phyloP scores from a whole-genome alignment of 2,797 vertebrate genomes.

The Brotula barbata region DNA sequence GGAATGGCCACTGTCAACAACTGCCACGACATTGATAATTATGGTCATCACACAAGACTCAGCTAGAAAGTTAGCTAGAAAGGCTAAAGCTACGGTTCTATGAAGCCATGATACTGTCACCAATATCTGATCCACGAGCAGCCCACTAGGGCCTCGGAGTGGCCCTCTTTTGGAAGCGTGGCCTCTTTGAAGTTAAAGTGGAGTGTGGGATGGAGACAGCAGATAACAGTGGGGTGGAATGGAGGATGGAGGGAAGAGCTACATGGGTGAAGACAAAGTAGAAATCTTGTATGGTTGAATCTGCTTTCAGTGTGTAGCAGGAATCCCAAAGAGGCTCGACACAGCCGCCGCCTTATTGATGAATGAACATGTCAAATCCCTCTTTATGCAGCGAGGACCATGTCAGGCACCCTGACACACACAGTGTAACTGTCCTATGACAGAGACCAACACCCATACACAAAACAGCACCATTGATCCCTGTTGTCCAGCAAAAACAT shows the following conservation, averaged over 20 bases:
- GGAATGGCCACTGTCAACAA: too few relatives aligned
- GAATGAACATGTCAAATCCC: constrained; percentile 70
- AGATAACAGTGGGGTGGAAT: not conserved
- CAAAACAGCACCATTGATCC: constrained; percentile 32
- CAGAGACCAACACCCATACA: constrained; percentile 4
- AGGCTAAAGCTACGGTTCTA: not conserved
- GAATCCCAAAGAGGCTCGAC: constrained; percentile 37
- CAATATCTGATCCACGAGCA: constrained; percentile 23
- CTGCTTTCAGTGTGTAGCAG: constrained; percentile 18
- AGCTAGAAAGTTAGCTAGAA: not conserved
- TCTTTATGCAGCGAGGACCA: constrained; percentile 57
- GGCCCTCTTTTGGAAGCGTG: constrained; percentile 54
- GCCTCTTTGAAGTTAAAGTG: constrained; percentile 59
- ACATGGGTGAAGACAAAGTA: constrained; percentile 10
- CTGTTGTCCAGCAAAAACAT: constrained; percentile 2
- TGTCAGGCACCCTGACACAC: constrained; percentile 8
- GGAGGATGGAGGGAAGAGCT: not conserved
- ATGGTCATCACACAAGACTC: constrained; percentile 8
- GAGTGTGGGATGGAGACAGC: constrained; percentile 9
- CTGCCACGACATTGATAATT: too few relatives aligned
- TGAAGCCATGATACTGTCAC: constrained; percentile 31
- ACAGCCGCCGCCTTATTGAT: constrained; percentile 53
- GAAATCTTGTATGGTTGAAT: constrained; percentile 21
- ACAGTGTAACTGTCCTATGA: constrained; percentile 6
- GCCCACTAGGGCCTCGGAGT: constrained; percentile 24